phyloP scores from a whole-genome alignment of 2,797 vertebrate species.

The Setipinna tenuifilis region DNA sequence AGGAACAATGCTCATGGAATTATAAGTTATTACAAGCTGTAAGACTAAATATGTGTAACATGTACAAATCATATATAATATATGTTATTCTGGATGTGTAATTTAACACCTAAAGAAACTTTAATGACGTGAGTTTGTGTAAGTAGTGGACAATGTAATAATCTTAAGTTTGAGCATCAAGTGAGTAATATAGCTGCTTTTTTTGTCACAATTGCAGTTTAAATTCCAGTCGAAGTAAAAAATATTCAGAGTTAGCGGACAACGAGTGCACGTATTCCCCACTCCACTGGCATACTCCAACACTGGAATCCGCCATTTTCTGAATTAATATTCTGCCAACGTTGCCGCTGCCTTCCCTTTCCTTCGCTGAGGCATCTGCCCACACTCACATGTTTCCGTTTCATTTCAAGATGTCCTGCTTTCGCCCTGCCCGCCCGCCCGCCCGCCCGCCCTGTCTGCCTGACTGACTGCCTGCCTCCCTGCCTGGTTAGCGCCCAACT shows the following conservation, averaged over 20 bases:
- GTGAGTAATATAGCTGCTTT: background rate
- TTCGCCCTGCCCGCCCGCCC: background rate
- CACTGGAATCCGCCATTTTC: background rate
- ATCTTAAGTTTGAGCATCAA: background rate
- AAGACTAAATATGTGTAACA: too few species aligned
- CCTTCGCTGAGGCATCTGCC: background rate
- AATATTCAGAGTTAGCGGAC: background rate
- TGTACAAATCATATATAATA: too few species aligned
- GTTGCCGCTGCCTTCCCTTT: background rate
- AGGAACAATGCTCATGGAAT: background rate
- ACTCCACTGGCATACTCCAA: background rate
- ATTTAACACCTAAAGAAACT: background rate
- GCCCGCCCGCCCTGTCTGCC: background rate
- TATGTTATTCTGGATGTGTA: too few species aligned
- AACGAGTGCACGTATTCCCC: background rate
- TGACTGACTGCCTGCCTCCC: background rate
- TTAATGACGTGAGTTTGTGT: background rate
- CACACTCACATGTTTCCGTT: conserved; percentile 2
- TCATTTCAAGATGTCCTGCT: conserved; percentile 14
- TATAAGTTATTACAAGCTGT: too few species aligned
- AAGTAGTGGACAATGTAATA: background rate
- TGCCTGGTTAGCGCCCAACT: background rate
- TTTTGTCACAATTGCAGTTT: background rate
- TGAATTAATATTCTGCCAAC: background rate
- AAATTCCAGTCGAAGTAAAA: background rate